Evolutionary conservation across 2,113 vertebrate species (phyloP).

Genomic region (Helogale parvula): DNA sequence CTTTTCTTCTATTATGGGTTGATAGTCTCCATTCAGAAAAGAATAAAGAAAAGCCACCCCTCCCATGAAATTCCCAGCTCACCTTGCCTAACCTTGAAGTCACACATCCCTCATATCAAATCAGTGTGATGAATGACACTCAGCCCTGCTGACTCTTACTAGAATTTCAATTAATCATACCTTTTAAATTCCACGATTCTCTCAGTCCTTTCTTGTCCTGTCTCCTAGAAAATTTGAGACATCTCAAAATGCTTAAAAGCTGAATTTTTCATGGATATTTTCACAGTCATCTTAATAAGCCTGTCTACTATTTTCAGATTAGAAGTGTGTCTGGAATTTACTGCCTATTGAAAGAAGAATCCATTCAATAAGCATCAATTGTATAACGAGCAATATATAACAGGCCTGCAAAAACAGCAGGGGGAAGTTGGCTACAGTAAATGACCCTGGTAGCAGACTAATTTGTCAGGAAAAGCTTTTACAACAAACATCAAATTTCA

Average conservation of each 20-base stretch:
- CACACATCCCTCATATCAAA: slow-evolving; percentile 63
- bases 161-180: slow-evolving; percentile 76
- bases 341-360: slow-evolving; percentile 42
- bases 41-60: slow-evolving; percentile 36
- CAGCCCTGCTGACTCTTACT: slow-evolving; percentile 43
- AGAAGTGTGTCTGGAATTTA: slow-evolving; percentile 27
- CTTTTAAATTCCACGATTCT: slow-evolving; percentile 59
- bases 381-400: slow-evolving; percentile 39
- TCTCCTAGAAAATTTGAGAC: slow-evolving; percentile 49
- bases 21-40: slow-evolving; percentile 52
- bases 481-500: slow-evolving; percentile 8
- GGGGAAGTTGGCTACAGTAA: not conserved
- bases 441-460: not conserved
- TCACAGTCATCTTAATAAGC: slow-evolving; percentile 36
- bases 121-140: slow-evolving; percentile 73
- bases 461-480: slow-evolving; percentile 14
- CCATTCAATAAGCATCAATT: slow-evolving; percentile 57
- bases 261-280: slow-evolving; percentile 60
- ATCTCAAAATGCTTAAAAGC: slow-evolving; percentile 7
- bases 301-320: slow-evolving; percentile 3
- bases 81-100: slow-evolving; percentile 76
- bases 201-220: not conserved
- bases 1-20: slow-evolving; percentile 38
- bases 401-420: not conserved
- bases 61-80: slow-evolving; percentile 60